These are phyloP conservation scores for Leptatherina wallacei DNA, from an alignment of 2,797 vertebrate species.

Conservation along the genomic window DNA sequence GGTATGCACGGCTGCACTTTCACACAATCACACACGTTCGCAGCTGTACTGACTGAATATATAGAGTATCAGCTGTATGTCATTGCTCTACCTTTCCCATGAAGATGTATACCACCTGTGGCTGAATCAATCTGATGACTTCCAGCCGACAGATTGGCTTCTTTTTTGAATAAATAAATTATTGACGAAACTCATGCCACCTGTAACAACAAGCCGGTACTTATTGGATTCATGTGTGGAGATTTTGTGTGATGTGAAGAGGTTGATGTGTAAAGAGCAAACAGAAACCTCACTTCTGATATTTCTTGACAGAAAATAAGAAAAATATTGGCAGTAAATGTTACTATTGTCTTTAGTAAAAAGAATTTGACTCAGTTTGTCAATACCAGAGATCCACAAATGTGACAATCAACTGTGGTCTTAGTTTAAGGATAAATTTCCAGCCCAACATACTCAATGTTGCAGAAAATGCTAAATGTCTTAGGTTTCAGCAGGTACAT, in stretches of 20 bases:
- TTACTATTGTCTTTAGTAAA: neutral
- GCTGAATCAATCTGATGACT: neutral
- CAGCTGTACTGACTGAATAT: neutral
- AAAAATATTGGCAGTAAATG: neutral
- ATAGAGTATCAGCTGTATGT: neutral
- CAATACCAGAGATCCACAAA: neutral
- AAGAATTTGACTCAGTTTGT: neutral
- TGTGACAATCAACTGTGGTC: neutral
- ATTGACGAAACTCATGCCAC: neutral
- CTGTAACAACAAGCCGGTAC: neutral
- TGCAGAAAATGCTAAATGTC: neutral
- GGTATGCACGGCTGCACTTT: neutral
- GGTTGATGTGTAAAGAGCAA: neutral
- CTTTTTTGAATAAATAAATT: constrained; percentile 2
- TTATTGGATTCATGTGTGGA: neutral
- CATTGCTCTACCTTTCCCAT: neutral
- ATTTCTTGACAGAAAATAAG: neutral
- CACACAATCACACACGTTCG: neutral
- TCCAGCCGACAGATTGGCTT: neutral
- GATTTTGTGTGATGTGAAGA: no score
- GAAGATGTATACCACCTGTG: neutral
- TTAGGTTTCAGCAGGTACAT: neutral
- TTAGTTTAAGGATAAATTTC: neutral
- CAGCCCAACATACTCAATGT: neutral
- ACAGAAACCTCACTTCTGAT: no score